Base-by-base conservation (phyloP, 2,797 vertebrate species). In the Toxotes lorentzi region DNA sequence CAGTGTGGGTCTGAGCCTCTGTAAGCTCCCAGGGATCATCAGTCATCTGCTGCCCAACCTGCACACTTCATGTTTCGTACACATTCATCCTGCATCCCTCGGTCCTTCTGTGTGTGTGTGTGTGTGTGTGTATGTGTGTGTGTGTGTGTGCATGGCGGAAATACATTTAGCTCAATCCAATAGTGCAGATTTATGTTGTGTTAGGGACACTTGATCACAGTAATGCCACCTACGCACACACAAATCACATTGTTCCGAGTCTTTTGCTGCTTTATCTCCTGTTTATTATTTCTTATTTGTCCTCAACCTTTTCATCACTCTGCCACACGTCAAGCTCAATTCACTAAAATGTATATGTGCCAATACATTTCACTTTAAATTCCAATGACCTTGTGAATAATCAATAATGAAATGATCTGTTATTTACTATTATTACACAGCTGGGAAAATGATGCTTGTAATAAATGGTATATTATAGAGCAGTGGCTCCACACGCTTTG, bases 1-100 rank as follows among this genome's bases (percentile, higher is more conserved):
- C 61, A 57, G 57, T 4, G 66, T 7, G 60, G 7, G 24, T 53
- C 69, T 81, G 68, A 79, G 81, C 53, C 76, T 73, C 57, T 14
- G 24, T 70, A 35, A 83, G 81, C 76, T 82, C 58, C 32, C 64
- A 45, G 70, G 57, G 83, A 87, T 86, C 79, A 85, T 89, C 83
- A 84, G 67, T 85, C 83, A 84, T 84, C 83, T 70, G 83, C 70
- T 61, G 76, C 75, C 57, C 74, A 56, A 30, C 68, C 71, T 77
- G 74, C 66, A 56, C 61, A 54, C 79, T 58, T 73, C 63, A 72
- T 45, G 51, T 66, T 8, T 63, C 67, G 45, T 12, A 58, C 82
- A 73, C 48, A 63, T 11, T 21, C 64, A 71, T 59, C 50, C 66
- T 48, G 17, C 71, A 76, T 72, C 63, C 34, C 40, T 50, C 32